A percentile compares a stretch with the other conserved stretches of the same genome.
Conservation (phyloP, 2,113 vertebrate genomes). For the Meleagris gallopavo region DNA sequence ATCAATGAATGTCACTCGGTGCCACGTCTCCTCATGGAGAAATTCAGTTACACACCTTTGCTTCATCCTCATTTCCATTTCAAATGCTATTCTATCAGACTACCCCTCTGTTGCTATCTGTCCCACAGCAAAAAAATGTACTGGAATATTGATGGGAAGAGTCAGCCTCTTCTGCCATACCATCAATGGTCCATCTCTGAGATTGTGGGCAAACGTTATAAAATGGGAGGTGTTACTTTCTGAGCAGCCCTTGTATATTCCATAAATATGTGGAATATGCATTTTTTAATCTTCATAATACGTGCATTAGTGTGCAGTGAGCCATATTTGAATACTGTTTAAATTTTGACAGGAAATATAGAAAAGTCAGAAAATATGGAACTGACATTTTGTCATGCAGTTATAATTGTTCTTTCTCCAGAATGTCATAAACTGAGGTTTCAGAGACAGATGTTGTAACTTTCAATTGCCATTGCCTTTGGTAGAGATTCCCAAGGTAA, state of each 20-base stretch:
- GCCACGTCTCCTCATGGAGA: no score
- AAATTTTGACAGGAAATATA: not conserved
- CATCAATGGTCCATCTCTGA: not conserved
- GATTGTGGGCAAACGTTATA: not conserved
- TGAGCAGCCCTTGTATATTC: not conserved
- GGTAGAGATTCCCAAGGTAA: not conserved
- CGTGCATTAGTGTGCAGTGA: not conserved
- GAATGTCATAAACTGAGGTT: not conserved
- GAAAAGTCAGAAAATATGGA: not conserved
- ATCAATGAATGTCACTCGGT: no score
- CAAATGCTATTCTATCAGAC: no score
- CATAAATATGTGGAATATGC: not conserved
- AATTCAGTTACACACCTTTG: no score
- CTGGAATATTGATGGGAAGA: not conserved
- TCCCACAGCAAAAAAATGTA: not conserved
- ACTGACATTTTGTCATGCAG: not conserved
- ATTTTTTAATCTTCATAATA: not conserved
- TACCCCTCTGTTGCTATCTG: not conserved
- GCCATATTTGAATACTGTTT: not conserved
- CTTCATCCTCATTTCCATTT: no score
- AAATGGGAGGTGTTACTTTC: not conserved
- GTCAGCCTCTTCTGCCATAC: not conserved
- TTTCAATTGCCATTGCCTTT: conserved; percentile 9
- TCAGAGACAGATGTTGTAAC: conserved; percentile 6
- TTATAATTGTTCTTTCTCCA: not conserved